phyloP scores from a whole-genome alignment of 2,888 invertebrate species.

The Kryphioiulus occultus region DNA sequence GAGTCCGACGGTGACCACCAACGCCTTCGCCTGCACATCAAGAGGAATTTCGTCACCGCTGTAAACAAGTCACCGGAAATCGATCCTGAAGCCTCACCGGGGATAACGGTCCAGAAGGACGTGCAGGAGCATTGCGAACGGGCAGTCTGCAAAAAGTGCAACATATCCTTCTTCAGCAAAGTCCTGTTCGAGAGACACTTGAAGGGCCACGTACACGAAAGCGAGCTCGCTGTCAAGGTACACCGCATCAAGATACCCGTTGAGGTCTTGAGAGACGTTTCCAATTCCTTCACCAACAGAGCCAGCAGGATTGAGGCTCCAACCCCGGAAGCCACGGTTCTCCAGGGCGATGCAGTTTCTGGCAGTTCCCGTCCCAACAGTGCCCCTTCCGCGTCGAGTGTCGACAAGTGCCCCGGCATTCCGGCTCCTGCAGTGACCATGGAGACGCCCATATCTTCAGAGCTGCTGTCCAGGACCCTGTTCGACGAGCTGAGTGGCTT shows the following conservation, averaged over 20 bases:
- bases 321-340: too few species aligned
- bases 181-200: background rate
- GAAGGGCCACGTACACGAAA: background rate
- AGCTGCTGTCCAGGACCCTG: background rate
- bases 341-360: too few species aligned
- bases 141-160: conserved; percentile 13
- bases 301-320: too few species aligned
- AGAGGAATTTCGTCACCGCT: background rate
- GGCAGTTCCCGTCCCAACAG: too few species aligned
- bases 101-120: too few species aligned
- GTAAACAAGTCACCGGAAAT: background rate
- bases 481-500: background rate
- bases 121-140: background rate
- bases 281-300: background rate
- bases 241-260: background rate
- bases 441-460: background rate
- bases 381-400: background rate
- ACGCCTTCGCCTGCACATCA: background rate
- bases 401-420: background rate
- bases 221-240: background rate
- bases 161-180: background rate
- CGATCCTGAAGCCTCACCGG: background rate
- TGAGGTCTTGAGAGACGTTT: background rate
- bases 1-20: background rate
- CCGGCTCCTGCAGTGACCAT: background rate